Evolutionary conservation across 2,888 invertebrate species (phyloP).

Genomic region (Choreutis nemorana): DNA sequence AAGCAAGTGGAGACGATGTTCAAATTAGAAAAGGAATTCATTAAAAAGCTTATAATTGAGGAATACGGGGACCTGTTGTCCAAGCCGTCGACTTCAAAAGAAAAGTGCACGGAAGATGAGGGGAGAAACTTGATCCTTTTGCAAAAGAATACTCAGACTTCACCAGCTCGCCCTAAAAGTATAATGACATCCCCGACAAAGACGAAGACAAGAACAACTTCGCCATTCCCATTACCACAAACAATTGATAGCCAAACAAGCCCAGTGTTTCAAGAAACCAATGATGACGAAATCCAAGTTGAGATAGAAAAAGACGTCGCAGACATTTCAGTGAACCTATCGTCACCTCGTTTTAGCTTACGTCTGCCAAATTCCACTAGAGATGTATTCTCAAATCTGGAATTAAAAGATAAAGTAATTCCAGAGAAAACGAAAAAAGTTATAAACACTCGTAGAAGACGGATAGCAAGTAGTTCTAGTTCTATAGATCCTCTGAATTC

Average conservation of each 20-base stretch:
- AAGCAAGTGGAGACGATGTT: conserved; percentile 46
- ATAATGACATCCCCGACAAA: conserved; percentile 55
- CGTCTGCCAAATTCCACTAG: conserved; percentile 40
- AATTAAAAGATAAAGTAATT: conserved; percentile 9
- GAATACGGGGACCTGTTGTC: conserved; percentile 48
- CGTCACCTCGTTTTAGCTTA: conserved; percentile 49
- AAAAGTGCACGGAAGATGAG: conserved; percentile 14
- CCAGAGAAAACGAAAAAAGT: conserved; percentile 8
- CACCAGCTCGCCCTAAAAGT: conserved; percentile 46
- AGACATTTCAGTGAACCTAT: conserved; percentile 45
- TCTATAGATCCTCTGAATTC: conserved; percentile 42
- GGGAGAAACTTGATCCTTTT: conserved; percentile 26
- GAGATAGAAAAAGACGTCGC: conserved; percentile 26
- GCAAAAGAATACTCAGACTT: conserved; percentile 56
- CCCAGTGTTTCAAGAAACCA: conserved; percentile 25
- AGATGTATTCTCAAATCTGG: conserved; percentile 38
- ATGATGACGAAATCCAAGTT: conserved; percentile 21
- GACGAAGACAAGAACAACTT: conserved; percentile 51
- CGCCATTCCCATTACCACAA: conserved; percentile 30
- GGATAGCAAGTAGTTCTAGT: conserved; percentile 30
- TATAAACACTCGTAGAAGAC: conserved; percentile 19
- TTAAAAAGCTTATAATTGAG: conserved; percentile 46
- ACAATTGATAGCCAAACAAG: conserved; percentile 45
- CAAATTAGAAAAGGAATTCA: conserved; percentile 50
- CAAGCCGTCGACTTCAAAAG: conserved; percentile 42